Percentiles rank a stretch among this genome's conserved stretches.
Conservation (phyloP, 2,888 invertebrate genomes). For the Ophion slaviceki region DNA sequence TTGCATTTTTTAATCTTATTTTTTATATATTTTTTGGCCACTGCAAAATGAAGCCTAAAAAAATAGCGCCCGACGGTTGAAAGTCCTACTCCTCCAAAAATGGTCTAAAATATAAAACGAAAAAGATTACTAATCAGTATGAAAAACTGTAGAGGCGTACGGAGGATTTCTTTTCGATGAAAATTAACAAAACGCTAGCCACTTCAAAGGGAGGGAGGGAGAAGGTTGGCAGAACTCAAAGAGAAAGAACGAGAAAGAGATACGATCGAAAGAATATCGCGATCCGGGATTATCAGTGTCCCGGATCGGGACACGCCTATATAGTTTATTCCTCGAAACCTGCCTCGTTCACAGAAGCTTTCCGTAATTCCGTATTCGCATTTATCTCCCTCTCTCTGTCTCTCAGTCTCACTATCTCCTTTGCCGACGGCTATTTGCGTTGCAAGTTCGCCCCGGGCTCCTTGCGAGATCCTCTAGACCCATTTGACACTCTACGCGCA, state of each 20-base stretch:
- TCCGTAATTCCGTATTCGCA: constrained; percentile 12
- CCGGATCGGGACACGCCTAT: constrained; percentile 68
- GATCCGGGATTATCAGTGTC: constrained; percentile 50
- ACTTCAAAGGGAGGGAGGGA: not conserved
- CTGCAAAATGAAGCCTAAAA: too few species aligned
- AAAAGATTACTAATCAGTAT: too few species aligned
- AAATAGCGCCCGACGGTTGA: too few species aligned
- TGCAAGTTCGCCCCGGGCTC: constrained; percentile 65
- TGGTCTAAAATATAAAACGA: too few species aligned
- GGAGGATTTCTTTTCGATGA: too few species aligned
- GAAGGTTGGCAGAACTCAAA: not conserved
- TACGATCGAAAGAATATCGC: constrained; percentile 9
- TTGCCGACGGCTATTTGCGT: constrained; percentile 72
- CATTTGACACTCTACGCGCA: constrained; percentile 29
- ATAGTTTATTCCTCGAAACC: constrained; percentile 50
- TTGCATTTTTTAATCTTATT: too few species aligned
- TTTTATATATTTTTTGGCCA: too few species aligned
- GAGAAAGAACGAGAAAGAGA: constrained; percentile 37
- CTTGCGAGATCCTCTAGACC: constrained; percentile 35
- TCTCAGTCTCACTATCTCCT: constrained; percentile 14
- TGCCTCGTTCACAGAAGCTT: constrained; percentile 51
- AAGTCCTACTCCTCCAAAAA: too few species aligned
- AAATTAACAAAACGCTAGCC: too few species aligned
- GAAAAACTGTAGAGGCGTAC: too few species aligned
- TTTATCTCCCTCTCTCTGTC: constrained; percentile 13